These are phyloP conservation scores for Aplidium turbinatum DNA, from an alignment of 23 tunicate genomes.

Conservation along the genomic window DNA sequence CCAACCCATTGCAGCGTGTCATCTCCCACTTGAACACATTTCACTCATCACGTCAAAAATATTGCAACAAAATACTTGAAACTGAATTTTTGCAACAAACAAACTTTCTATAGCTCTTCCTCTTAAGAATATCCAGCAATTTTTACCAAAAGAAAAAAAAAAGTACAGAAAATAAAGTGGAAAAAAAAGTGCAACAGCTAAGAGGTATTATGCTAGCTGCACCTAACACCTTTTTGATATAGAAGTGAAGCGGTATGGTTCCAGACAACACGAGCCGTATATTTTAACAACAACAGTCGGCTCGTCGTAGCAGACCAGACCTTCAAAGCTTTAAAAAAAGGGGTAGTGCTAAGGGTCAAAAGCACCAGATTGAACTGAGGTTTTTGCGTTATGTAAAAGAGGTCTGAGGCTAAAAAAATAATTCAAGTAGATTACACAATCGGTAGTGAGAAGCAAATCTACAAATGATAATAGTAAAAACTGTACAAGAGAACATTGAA, in stretches of 20 bases:
- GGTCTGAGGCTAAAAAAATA: neutral
- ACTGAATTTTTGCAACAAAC: neutral
- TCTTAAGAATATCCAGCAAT: neutral
- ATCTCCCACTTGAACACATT: too few relatives aligned
- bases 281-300: too few relatives aligned
- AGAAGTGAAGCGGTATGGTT: too few relatives aligned
- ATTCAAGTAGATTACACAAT: too few relatives aligned
- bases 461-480: too few relatives aligned
- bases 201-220: slow-evolving; percentile 10
- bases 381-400: neutral
- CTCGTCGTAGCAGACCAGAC: too few relatives aligned
- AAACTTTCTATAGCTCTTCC: neutral
- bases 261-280: too few relatives aligned
- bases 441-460: too few relatives aligned
- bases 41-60: neutral
- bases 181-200: neutral
- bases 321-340: too few relatives aligned
- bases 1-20: too few relatives aligned
- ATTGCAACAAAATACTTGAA: slow-evolving; percentile 1
- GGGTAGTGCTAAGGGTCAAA: slow-evolving; percentile 18
- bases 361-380: slow-evolving; percentile 9
- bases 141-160: neutral
- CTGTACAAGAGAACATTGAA: neutral
- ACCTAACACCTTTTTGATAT: slow-evolving; percentile 5
- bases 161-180: neutral